Conservation (phyloP, 2,113 vertebrate species). For the Cavia porcellus region DNA sequence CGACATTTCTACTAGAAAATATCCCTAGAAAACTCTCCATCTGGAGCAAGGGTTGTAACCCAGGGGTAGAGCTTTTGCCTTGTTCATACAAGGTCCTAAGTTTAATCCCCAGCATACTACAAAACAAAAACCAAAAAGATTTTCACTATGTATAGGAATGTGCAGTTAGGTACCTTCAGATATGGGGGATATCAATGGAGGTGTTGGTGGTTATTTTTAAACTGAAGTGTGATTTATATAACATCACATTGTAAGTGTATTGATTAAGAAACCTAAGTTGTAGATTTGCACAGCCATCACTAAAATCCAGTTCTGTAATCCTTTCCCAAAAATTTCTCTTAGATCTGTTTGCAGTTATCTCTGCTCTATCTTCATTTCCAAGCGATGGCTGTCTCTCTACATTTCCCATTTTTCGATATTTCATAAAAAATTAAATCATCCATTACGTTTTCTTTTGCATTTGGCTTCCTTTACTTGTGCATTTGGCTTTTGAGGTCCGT, state of each 20-base stretch:
- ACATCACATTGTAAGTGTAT: not conserved
- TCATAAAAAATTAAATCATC: not conserved
- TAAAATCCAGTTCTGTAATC: constrained; percentile 2
- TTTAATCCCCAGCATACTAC: not conserved
- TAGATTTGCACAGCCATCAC: not conserved
- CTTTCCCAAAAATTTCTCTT: not conserved
- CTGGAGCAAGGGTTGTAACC: not conserved
- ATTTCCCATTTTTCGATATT: constrained; percentile 23
- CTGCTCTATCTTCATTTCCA: not conserved
- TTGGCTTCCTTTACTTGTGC: not conserved
- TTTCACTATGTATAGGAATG: not conserved
- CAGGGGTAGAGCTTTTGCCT: not conserved
- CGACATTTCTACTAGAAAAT: not conserved
- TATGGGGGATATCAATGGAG: not conserved
- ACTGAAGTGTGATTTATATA: not conserved
- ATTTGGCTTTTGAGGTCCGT: constrained; percentile 3
- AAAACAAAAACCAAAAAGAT: not conserved
- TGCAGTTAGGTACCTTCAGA: not conserved
- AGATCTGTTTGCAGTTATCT: not conserved
- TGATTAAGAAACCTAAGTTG: not conserved
- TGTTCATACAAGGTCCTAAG: not conserved
- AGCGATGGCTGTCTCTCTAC: too few species aligned
- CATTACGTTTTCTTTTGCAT: not conserved
- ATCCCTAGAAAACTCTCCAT: not conserved
- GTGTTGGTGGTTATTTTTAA: not conserved